Base-by-base conservation (phyloP, 1,140 invertebrate genomes). In the Heterodera schachtii region DNA sequence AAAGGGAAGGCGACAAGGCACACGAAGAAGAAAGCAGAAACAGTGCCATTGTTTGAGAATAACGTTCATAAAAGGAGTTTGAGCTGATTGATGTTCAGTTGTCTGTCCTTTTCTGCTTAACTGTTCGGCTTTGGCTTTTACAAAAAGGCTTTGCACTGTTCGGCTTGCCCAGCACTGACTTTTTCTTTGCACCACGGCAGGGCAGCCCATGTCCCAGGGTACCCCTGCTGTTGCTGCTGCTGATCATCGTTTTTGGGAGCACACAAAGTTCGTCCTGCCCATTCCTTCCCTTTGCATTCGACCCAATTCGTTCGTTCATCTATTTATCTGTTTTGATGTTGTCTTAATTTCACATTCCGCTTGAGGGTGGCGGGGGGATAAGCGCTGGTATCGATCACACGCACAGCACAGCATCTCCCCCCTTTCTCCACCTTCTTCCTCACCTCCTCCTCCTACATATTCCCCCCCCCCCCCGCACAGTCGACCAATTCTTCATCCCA, bases 331-430 rank as follows among this genome's bases (percentile, higher is more conserved):
- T 60, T 60, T 60, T 60, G 57, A 60, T 60, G 57, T 60, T 60
- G 57, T 60, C 57, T 13, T 60, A 60, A 60, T 60, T 60, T 60
- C 57, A 60, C 57, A 60, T 60, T 60, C 57, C 57, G 57, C 57
- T 60, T 60, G 57, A 60, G 57, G 57, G 57, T 60, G 57, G 57
- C 57, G 57, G 16, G 16, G 57, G 57, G 57, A 60, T 60, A 60
- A 60, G 57, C 57, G 57, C 57, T 60, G 57, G 57, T 60, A 60
- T 60, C 57, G 57, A 60, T 60, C 57, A 60, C 57, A 60, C 57
- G 57, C 57, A 60, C 57, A 60, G 49, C 57, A 60, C 13, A 60
- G 57, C 57, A 60, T 60, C 57, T 19, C 16, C 57, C 57, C 57
- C 57, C 57, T 60, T 52, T 13, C 49, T 52, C 5, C 49, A 16